Conservation (phyloP, 2,797 vertebrate species). For the Gallirallus australis region DNA sequence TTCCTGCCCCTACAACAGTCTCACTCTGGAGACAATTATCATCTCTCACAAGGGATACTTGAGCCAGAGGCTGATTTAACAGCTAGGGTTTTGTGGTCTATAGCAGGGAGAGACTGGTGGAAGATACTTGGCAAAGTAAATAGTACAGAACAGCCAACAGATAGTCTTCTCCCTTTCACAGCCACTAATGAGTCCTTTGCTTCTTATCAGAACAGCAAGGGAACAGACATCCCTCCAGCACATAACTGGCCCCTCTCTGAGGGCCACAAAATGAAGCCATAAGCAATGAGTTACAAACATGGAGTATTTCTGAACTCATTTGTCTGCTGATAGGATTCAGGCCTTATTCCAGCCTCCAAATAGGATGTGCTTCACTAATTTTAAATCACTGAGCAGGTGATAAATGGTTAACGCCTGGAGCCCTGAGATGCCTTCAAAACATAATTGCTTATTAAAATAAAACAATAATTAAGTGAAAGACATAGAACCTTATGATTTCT, state of each 20-base stretch:
- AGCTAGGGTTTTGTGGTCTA: background rate
- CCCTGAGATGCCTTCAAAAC: slow-evolving; percentile 56
- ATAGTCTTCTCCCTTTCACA: slow-evolving; percentile 11
- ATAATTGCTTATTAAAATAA: slow-evolving; percentile 64
- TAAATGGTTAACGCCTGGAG: slow-evolving; percentile 44
- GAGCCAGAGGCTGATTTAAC: background rate
- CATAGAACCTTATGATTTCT: slow-evolving; percentile 30
- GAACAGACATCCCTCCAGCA: background rate
- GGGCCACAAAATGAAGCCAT: background rate
- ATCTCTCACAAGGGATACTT: background rate
- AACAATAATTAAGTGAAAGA: slow-evolving; percentile 64
- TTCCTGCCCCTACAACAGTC: background rate
- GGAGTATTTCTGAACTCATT: slow-evolving; percentile 16
- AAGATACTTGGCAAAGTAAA: slow-evolving; percentile 12
- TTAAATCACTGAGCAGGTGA: slow-evolving; percentile 46
- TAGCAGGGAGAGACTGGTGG: background rate
- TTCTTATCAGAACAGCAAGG: background rate
- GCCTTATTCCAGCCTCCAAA: slow-evolving; percentile 4
- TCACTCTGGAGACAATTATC: background rate
- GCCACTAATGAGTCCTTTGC: background rate
- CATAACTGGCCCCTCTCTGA: background rate
- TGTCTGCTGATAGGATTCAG: slow-evolving; percentile 51
- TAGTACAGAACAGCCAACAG: background rate
- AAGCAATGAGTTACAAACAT: slow-evolving; percentile 2
- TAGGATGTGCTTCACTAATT: slow-evolving; percentile 27